Evolutionary conservation across 2,797 vertebrate genomes (phyloP).

Genomic region (Sternotherus odoratus): DNA sequence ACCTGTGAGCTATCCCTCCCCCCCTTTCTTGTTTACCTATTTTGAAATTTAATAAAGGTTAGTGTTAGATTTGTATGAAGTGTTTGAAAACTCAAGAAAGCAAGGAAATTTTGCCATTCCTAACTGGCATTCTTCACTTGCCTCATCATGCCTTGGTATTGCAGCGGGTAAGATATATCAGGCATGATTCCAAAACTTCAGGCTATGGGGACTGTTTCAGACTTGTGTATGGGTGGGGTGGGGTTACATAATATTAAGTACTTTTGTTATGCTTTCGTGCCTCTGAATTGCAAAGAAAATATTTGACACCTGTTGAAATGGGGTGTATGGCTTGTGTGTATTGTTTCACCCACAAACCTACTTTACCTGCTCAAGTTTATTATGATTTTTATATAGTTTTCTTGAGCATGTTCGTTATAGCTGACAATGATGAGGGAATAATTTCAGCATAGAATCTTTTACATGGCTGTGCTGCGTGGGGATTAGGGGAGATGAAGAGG

Average conservation of each 20-base stretch:
- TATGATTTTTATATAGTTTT: neutral
- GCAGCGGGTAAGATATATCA: conserved; percentile 10
- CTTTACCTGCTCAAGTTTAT: neutral
- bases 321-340: neutral
- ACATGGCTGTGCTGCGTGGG: neutral
- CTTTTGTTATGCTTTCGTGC: conserved; percentile 45
- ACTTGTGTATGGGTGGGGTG: neutral
- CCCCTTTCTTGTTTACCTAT: neutral
- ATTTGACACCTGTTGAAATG: neutral
- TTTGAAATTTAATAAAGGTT: neutral
- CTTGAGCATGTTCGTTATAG: neutral
- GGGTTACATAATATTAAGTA: neutral
- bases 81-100: neutral
- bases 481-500: neutral
- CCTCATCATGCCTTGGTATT: conserved; percentile 47
- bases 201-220: neutral
- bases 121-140: conserved; percentile 52
- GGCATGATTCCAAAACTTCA: neutral
- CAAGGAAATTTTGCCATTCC: conserved; percentile 16
- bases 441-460: neutral
- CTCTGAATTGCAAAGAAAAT: neutral
- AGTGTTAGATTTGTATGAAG: neutral
- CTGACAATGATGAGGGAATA: neutral
- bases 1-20: too few relatives aligned
- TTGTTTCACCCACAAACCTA: neutral